Conservation (phyloP, 2,113 vertebrate genomes). For the Corynorhinus townsendii region DNA sequence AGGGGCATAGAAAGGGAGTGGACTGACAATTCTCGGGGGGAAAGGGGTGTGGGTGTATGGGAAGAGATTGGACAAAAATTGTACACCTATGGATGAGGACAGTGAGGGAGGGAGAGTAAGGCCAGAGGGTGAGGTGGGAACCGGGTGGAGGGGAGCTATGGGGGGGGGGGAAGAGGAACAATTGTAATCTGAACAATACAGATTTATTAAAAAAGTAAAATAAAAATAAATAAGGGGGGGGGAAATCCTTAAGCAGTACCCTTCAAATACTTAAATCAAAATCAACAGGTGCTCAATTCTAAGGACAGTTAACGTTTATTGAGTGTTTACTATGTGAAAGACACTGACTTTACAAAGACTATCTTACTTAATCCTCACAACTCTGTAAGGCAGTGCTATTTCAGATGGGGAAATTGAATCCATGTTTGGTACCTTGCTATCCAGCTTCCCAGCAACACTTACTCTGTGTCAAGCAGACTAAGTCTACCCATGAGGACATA, state of each 20-base stretch:
- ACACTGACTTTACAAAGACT: background rate
- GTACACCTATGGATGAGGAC: no score
- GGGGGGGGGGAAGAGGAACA: no score
- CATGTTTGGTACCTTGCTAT: background rate
- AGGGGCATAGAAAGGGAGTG: no score
- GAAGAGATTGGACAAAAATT: no score
- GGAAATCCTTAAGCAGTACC: background rate
- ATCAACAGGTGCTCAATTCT: background rate
- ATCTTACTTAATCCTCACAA: background rate
- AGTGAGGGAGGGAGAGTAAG: no score
- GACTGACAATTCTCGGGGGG: no score
- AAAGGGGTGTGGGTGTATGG: no score
- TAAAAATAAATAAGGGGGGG: background rate
- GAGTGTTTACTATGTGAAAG: background rate
- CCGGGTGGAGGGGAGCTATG: no score
- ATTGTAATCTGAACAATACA: no score
- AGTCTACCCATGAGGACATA: background rate
- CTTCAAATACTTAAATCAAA: slow-evolving; percentile 27
- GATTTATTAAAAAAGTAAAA: background rate
- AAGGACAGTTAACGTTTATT: background rate
- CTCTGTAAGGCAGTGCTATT: background rate
- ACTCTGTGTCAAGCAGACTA: background rate
- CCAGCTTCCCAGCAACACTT: background rate
- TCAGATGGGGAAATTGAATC: background rate
- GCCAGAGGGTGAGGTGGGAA: no score